Evolutionary conservation across 1,140 invertebrate species (phyloP).

Genomic region (Triops cancriformis): DNA sequence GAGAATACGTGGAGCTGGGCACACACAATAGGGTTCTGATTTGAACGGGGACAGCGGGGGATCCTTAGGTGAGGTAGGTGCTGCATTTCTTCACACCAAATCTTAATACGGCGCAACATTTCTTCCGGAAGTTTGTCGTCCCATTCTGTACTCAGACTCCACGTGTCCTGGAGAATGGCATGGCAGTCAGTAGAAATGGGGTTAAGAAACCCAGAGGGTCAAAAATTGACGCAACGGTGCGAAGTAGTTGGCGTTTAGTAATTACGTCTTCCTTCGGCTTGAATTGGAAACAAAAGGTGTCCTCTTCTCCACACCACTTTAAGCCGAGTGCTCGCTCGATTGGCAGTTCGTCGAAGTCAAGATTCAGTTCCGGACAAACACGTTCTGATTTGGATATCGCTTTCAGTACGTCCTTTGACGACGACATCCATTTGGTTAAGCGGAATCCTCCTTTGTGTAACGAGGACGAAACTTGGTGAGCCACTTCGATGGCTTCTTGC

Average conservation of each 20-base stretch:
- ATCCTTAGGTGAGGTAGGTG: not conserved
- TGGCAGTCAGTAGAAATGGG: constrained; percentile 38
- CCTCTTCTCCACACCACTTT: not conserved
- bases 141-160: constrained; percentile 38
- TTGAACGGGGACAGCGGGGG: not conserved
- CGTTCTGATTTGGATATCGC: constrained; percentile 15
- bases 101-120: not conserved
- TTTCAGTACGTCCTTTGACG: not conserved
- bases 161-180: constrained; percentile 41
- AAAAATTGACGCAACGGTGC: constrained; percentile 35
- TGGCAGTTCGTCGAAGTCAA: constrained; percentile 15
- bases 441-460: constrained; percentile 24
- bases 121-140: constrained; percentile 37
- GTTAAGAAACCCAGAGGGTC: constrained; percentile 41
- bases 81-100: not conserved
- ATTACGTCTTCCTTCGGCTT: not conserved
- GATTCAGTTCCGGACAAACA: not conserved
- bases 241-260: constrained; percentile 34
- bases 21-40: not conserved
- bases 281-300: not conserved
- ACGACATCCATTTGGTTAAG: constrained; percentile 18
- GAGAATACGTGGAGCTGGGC: constrained; percentile 17
- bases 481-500: constrained; percentile 24
- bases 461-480: not conserved
- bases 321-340: not conserved